Percentiles rank a stretch among this genome's conserved stretches.
Conservation (phyloP, 2,797 vertebrate species). For the Sparidentex hasta region DNA sequence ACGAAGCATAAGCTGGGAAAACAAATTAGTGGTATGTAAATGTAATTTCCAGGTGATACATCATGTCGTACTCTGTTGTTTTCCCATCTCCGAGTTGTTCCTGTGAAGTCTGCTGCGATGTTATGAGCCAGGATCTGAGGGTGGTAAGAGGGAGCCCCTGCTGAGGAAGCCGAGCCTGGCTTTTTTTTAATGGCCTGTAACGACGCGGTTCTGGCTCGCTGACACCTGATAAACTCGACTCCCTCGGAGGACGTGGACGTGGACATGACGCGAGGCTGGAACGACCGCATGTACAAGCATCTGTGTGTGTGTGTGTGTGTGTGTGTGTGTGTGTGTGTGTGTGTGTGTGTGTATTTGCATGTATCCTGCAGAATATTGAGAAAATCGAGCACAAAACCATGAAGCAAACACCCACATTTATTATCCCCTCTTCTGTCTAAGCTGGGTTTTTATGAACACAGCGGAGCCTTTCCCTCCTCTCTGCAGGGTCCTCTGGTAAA, state of each 20-base stretch:
- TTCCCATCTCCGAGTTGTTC: constrained; percentile 1
- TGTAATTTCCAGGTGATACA: not conserved
- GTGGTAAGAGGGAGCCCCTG: constrained; percentile 41
- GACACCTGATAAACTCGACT: constrained; percentile 62
- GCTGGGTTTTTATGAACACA: constrained; percentile 42
- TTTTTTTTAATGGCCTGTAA: constrained; percentile 47
- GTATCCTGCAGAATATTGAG: not conserved
- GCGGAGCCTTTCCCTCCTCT: constrained; percentile 38
- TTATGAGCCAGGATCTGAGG: constrained; percentile 36
- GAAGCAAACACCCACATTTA: constrained; percentile 20
- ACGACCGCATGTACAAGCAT: not conserved
- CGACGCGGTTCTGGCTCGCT: constrained; percentile 43
- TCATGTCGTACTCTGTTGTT: not conserved
- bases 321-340: no score
- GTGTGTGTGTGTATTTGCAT: not conserved
- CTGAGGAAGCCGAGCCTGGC: constrained; percentile 35
- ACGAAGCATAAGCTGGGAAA: not conserved
- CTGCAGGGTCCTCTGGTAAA: constrained; percentile 44
- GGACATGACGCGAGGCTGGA: not conserved
- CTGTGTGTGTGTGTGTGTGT: no score
- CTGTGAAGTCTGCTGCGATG: constrained; percentile 25
- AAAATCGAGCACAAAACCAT: constrained; percentile 8
- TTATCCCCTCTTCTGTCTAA: not conserved
- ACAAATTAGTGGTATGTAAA: not conserved
- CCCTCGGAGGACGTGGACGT: not conserved